phyloP scores from a whole-genome alignment of 2,888 invertebrate species.

The Habrosyne pyritoides region DNA sequence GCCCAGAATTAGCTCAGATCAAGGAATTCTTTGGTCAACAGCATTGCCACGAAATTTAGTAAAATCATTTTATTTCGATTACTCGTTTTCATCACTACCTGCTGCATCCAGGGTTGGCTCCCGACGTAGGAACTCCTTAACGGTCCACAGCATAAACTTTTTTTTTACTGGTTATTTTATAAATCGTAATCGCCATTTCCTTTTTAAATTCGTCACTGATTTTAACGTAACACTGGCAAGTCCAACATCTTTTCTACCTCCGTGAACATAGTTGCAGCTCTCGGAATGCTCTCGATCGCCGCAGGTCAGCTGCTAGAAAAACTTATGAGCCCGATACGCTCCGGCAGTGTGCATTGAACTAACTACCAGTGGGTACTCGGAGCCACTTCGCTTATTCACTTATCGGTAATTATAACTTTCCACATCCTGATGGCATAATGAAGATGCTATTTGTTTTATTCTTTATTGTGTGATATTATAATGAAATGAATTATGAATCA shows the following conservation, averaged over 20 bases:
- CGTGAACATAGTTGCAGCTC: conserved; percentile 34
- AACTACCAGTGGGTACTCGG: conserved; percentile 3
- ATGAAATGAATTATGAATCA: too few relatives aligned
- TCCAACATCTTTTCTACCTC: conserved; percentile 40
- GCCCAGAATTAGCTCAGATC: too few relatives aligned
- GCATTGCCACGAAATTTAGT: too few relatives aligned
- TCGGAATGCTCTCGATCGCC: conserved; percentile 69
- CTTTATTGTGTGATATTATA: background rate
- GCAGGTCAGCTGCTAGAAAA: conserved; percentile 76
- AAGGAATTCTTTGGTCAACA: too few relatives aligned
- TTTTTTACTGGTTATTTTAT: too few relatives aligned
- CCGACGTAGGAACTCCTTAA: too few relatives aligned
- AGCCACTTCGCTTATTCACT: conserved; percentile 3
- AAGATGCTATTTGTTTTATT: background rate
- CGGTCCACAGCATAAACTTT: too few relatives aligned
- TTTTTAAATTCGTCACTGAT: too few relatives aligned
- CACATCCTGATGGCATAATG: background rate
- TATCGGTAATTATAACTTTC: conserved; percentile 8
- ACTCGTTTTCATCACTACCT: too few relatives aligned
- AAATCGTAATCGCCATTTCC: too few relatives aligned
- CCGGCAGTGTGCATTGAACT: conserved; percentile 16
- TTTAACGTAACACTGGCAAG: conserved; percentile 7
- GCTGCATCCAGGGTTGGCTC: too few relatives aligned
- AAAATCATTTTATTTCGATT: too few relatives aligned
- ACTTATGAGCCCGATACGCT: conserved; percentile 59